A percentile compares a stretch with the other conserved stretches of the same genome.
Evolutionary conservation across 2,797 vertebrate genomes (phyloP).

Genomic region (Galaxias olidus): DNA sequence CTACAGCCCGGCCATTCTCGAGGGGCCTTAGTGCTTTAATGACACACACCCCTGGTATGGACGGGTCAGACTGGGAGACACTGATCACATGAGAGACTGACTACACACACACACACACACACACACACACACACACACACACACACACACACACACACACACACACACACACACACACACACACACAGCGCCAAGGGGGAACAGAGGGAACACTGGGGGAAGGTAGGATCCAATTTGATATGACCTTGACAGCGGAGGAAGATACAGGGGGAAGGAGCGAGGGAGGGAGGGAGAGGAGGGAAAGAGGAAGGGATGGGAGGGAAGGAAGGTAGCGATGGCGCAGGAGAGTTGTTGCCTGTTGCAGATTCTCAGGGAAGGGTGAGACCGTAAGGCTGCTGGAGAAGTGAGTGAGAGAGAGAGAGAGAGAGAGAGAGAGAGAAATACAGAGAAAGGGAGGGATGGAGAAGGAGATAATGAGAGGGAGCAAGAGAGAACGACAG

Average conservation of each 20-base stretch:
- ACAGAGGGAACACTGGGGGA: conserved; percentile 67
- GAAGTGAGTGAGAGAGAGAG: conserved; percentile 56
- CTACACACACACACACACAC: not conserved
- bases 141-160: conserved; percentile 28
- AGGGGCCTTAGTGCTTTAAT: no score
- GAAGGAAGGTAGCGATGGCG: conserved; percentile 42
- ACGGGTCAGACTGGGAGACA: no score
- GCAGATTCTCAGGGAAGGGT: conserved; percentile 66
- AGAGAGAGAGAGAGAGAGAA: conserved; percentile 30
- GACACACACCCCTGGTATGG: no score
- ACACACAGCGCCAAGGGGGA: not conserved
- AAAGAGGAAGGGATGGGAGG: conserved; percentile 16
- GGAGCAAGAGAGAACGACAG: not conserved
- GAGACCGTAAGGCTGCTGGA: conserved; percentile 63
- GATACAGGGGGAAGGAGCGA: conserved; percentile 16
- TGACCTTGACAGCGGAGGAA: conserved; percentile 82
- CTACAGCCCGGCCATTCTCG: no score
- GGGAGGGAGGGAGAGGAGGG: conserved; percentile 39
- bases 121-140: conserved; percentile 12
- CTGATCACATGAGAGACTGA: not conserved
- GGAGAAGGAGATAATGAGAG: conserved; percentile 40
- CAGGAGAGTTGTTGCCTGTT: conserved; percentile 64
- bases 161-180: not conserved
- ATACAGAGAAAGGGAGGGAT: conserved; percentile 26
- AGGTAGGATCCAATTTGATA: conserved; percentile 82